Percentiles rank a stretch among this genome's conserved stretches.
Evolutionary conservation across 2,113 vertebrate species (phyloP).

Genomic region (Aegithalos caudatus): DNA sequence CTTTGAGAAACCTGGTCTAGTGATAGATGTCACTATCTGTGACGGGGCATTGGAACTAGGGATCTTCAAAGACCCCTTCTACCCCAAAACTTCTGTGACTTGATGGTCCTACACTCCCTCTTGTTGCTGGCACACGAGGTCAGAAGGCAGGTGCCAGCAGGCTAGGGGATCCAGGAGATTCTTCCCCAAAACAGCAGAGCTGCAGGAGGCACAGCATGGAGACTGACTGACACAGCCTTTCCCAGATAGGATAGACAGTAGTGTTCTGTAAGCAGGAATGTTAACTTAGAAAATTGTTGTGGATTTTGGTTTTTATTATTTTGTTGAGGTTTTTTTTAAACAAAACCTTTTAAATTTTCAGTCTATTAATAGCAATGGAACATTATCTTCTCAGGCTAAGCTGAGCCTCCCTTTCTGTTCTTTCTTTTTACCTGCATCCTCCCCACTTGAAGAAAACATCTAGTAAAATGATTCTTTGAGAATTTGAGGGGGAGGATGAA

Average conservation of each 20-base stretch:
- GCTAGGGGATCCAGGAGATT: background rate
- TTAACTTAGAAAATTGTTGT: background rate
- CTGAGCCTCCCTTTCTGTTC: background rate
- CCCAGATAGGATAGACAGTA: background rate
- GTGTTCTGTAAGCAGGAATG: background rate
- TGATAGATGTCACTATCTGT: background rate
- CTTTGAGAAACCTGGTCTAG: background rate
- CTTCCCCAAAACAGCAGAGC: background rate
- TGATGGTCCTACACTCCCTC: background rate
- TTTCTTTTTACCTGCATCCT: background rate
- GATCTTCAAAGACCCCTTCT: background rate
- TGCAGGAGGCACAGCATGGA: accelerated
- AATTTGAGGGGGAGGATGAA: slow-evolving; percentile 14
- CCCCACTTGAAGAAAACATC: background rate
- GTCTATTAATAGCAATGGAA: slow-evolving; percentile 12
- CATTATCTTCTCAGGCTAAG: background rate
- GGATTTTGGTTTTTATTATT: accelerated
- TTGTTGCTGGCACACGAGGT: accelerated
- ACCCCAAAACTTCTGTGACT: background rate
- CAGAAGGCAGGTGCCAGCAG: background rate
- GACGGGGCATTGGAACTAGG: background rate
- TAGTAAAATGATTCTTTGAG: background rate
- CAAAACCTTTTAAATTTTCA: background rate
- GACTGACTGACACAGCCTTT: background rate
- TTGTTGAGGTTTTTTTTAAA: background rate